Conservation (phyloP, 1,140 invertebrate genomes). For the Steinernema khuongi region DNA sequence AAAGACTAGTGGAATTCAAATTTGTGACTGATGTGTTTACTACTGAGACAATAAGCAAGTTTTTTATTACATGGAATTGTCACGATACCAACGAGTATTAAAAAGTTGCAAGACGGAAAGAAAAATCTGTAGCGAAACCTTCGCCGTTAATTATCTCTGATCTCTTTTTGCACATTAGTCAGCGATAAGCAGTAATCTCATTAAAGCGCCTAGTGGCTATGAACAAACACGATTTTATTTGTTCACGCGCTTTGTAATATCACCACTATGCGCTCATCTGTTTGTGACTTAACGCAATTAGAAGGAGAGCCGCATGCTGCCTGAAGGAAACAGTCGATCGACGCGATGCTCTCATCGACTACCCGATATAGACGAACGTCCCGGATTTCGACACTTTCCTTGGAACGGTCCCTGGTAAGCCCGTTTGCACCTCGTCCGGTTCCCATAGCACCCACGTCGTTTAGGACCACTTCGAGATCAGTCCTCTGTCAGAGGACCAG, state of each 20-base stretch:
- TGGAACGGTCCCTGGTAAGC: not conserved
- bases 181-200: too few species aligned
- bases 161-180: too few species aligned
- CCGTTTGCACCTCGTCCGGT: not conserved
- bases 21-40: too few species aligned
- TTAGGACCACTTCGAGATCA: conserved; percentile 3
- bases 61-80: too few species aligned
- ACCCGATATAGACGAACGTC: not conserved
- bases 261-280: not conserved
- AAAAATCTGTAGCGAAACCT: too few species aligned
- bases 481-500: not conserved
- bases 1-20: too few species aligned
- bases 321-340: not conserved
- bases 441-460: not conserved
- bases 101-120: not conserved
- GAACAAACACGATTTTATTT: not conserved
- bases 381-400: not conserved
- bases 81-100: not conserved
- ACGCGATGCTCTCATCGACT: conserved; percentile 9
- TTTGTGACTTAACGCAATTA: not conserved
- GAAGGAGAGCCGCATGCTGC: not conserved
- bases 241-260: not conserved
- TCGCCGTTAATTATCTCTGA: too few species aligned
- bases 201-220: not conserved
- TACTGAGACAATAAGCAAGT: too few species aligned